phyloP scores from a whole-genome alignment of 2,888 invertebrate species.

The Ornithoptera priamus region DNA sequence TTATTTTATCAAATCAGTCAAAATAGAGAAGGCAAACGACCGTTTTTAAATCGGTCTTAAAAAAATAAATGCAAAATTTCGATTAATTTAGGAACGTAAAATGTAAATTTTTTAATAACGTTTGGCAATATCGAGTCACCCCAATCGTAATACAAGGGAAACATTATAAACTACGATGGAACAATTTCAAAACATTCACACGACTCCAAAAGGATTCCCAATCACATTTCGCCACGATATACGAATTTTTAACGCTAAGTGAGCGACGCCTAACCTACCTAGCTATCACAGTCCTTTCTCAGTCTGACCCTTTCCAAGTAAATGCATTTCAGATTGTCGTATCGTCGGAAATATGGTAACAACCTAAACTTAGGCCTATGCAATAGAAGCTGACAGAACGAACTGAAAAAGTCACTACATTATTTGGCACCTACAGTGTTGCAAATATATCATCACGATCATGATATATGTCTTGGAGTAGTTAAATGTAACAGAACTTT shows the following conservation, averaged over 20 bases:
- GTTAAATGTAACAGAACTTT: conserved; percentile 52
- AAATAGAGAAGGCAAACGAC: conserved; percentile 47
- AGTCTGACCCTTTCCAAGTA: conserved; percentile 78
- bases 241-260: conserved; percentile 71
- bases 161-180: conserved; percentile 40
- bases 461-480: conserved; percentile 45
- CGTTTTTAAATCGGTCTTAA: conserved; percentile 35
- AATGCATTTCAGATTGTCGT: conserved; percentile 74
- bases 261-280: conserved; percentile 77
- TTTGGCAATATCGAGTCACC: conserved; percentile 51
- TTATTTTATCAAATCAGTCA: conserved; percentile 70
- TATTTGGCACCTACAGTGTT: conserved; percentile 77
- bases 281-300: conserved; percentile 80
- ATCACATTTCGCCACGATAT: conserved; percentile 52
- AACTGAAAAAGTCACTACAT: conserved; percentile 60
- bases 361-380: conserved; percentile 71
- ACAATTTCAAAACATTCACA: conserved; percentile 51
- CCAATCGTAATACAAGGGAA: conserved; percentile 40
- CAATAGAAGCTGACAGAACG: conserved; percentile 65
- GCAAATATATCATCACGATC: conserved; percentile 52
- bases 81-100: conserved; percentile 56
- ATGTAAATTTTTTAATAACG: conserved; percentile 36
- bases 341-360: conserved; percentile 74
- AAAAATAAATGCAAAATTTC: conserved; percentile 47
- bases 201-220: conserved; percentile 52